Base-by-base conservation (phyloP, 2,797 vertebrate genomes). In the Pseudomugil gertrudae region DNA sequence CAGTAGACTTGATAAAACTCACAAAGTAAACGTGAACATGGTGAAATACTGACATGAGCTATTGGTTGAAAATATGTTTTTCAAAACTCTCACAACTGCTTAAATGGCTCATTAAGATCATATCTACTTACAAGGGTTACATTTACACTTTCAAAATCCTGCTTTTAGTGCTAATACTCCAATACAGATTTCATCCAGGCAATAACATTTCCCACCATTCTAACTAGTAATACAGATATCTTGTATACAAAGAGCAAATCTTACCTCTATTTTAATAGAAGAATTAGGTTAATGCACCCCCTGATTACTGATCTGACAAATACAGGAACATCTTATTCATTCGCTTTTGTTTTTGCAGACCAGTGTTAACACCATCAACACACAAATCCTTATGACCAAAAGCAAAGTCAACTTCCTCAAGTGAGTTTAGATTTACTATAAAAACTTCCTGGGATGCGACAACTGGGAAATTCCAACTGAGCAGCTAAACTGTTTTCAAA, bases 1-100 rank as follows among this genome's bases (percentile, higher is more conserved):
- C 64, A 66, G 24, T 6, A 48, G 24, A 57, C 38, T 57, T 21
- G 8, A 40, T 27, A 45, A 57, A 54, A 63, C 53, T 33, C 55
- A 47, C 47, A 59, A 24, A 32, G 30, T 24, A 66, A 67, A 29
- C 57, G 61, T 57, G 30, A 32, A 43, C 51, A 29, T 30, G 9
- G 3, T 15, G 24, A 55, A 52, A 64, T 52, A 24, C 24, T 32
- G 27, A 36, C 10, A 55, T 59, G 38, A 27, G 19, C 30, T 33
- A 24, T 29, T 24, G 13, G 24, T 11, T 26, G 10, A 9, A 29
- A 9, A 38, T 10, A 15, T n/a, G 4, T n/a, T n/a, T 1, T 57
- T 35, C 32, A 47, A 56, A 59, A 40, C 15, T 62, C 19, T 36
- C n/a, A 35, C 51, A 17, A 26, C 26, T 17, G 24, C 1, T 35